Evolutionary conservation across 2,113 vertebrate species (phyloP).

Genomic region (Coturnix japonica): DNA sequence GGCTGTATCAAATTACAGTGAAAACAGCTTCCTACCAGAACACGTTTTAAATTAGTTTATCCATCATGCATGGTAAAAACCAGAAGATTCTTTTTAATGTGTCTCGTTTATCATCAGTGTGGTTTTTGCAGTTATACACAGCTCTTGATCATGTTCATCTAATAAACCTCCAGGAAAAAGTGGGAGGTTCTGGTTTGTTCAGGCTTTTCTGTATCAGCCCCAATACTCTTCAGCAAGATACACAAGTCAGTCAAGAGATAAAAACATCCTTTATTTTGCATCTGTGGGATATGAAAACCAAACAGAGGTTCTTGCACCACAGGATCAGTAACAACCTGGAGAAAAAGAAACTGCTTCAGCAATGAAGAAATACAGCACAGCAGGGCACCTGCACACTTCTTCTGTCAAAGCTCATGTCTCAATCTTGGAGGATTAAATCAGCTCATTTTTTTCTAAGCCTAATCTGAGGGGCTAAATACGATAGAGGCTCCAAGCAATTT

Average conservation of each 20-base stretch:
- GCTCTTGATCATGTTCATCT: conserved; percentile 3
- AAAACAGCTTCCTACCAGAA: conserved; percentile 30
- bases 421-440: neutral
- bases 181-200: conserved; percentile 15
- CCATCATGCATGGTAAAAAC: neutral
- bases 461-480: neutral
- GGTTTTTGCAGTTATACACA: conserved; percentile 16
- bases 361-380: neutral
- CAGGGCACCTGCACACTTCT: neutral
- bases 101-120: conserved; percentile 19
- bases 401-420: neutral
- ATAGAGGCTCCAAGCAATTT: conserved; percentile 21
- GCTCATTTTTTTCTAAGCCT: neutral
- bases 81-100: neutral
- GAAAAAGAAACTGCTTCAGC: neutral
- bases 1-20: neutral
- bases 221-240: neutral
- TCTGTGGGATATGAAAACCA: neutral
- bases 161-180: conserved; percentile 38
- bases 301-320: neutral
- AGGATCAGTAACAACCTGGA: neutral
- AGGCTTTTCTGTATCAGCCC: conserved; percentile 3
- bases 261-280: neutral
- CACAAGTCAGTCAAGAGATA: neutral
- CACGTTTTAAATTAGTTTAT: conserved; percentile 32